A percentile compares a stretch with the other conserved stretches of the same genome.
These are phyloP conservation scores for Peromyscus maniculatus DNA, from an alignment of 2,113 vertebrate genomes.

Conservation along the genomic window DNA sequence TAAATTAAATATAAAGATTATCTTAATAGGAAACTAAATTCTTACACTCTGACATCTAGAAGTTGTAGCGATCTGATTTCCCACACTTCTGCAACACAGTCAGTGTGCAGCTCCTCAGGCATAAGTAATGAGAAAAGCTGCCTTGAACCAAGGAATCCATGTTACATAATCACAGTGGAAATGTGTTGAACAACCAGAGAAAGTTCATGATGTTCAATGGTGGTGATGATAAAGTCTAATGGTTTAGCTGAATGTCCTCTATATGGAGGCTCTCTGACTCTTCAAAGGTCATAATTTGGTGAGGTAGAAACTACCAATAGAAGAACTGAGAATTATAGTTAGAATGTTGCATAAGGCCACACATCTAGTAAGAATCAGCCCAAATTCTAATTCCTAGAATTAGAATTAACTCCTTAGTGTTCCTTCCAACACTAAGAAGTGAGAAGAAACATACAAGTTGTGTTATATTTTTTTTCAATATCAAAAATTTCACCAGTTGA, in stretches of 20 bases:
- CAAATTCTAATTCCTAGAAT: background rate
- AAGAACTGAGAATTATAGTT: background rate
- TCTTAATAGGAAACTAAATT: background rate
- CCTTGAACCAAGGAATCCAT: constrained; percentile 26
- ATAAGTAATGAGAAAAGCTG: constrained; percentile 8
- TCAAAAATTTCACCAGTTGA: background rate
- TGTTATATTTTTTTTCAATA: background rate
- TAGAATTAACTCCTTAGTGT: no score
- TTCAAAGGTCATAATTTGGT: background rate
- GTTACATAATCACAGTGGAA: background rate
- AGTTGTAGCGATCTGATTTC: background rate
- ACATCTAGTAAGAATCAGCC: background rate
- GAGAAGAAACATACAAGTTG: background rate
- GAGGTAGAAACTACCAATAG: background rate
- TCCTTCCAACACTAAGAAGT: background rate
- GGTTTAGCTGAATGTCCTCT: background rate
- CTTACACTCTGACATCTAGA: background rate
- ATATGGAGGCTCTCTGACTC: background rate
- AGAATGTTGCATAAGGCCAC: background rate
- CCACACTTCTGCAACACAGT: background rate
- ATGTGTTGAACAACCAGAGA: constrained; percentile 18
- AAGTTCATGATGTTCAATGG: background rate
- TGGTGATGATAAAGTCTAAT: background rate
- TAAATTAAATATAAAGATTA: constrained; percentile 46
- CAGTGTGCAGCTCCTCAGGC: background rate